Evolutionary conservation across 2,888 invertebrate genomes (phyloP), one percentile per base, ranked within the genome.

Genomic region (Heteromurus nitidus): DNA sequence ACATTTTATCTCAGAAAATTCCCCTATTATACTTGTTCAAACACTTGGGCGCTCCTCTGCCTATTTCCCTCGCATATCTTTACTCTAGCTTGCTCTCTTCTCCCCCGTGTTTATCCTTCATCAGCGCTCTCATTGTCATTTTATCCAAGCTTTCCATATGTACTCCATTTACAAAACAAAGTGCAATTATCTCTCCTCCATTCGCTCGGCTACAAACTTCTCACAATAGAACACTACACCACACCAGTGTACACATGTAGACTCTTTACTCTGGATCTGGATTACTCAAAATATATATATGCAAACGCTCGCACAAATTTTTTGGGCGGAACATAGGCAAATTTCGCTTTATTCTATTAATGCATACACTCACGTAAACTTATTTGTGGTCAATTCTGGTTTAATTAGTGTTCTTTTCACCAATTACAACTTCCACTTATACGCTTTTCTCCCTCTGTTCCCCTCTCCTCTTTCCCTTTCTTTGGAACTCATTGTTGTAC

Each of bases 351-450:
- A 36, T 55, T 55, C 42, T 58, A 55, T 67, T 50, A 65, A 42
- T 67, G 44, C 18, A 28, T 60, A 9, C 30, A 50, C 31, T 53
- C 62, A 28, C 42, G 22, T 42, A 62, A 36, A 30, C 62, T 24
- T 69, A 69, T 77, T 69, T 77, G 77, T 77, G 69, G 77, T 77
- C 69, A 77, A 69, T 69, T 62, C 36, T 77, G 68, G 62, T 69
- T 69, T 77, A 77, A 77, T 77, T 77, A 77, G 77, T 62, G 50
- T 68, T 77, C 77, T 77, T 77, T 77, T 62, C 77, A 62, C 64
- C 69, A 77, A 77, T 77, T 77, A 75, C 65, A 55, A 64, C 55
- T 24, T 55, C 74, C 47, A 74, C 53, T 50, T 64, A n/a, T 50
- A 9, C 50, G 47, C 64, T 24, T 42, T 44, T 65, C 44, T 30